Conservation (phyloP, 2,113 vertebrate species). For the Ibidorhyncha struthersii region DNA sequence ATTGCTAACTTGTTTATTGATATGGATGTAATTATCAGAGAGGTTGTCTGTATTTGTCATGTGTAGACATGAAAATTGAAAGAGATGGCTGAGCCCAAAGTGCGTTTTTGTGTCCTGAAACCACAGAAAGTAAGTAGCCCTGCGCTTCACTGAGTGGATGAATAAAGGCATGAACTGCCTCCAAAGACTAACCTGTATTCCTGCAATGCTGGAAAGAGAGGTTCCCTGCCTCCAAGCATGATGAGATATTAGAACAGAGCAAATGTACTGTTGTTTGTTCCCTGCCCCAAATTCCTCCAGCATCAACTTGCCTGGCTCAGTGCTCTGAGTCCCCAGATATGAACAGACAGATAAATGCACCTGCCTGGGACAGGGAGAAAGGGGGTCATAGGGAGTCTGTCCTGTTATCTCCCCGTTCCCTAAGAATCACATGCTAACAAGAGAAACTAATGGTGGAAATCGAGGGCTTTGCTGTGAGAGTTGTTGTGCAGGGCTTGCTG, state of each 20-base stretch:
- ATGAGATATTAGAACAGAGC: too few species aligned
- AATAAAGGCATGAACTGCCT: neutral
- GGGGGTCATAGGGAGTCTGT: accelerated
- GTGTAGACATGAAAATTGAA: neutral
- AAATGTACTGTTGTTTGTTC: too few species aligned
- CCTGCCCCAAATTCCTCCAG: too few species aligned
- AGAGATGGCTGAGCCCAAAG: neutral
- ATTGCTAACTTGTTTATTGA: neutral
- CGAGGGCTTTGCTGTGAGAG: neutral
- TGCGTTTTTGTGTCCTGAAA: neutral
- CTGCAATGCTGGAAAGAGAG: neutral
- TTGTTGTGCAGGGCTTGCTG: neutral
- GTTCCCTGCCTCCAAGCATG: too few species aligned
- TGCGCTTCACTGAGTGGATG: neutral
- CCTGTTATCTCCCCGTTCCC: neutral
- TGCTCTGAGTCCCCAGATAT: neutral
- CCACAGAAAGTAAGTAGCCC: neutral
- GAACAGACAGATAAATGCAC: neutral
- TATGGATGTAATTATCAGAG: neutral
- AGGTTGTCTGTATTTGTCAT: neutral
- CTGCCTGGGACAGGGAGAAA: neutral
- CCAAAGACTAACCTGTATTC: neutral
- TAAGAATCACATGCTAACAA: neutral
- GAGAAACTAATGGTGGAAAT: neutral
- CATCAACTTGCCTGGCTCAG: too few species aligned